Conservation (phyloP, 2,797 vertebrate species). For the Melanotaenia pygmaea region DNA sequence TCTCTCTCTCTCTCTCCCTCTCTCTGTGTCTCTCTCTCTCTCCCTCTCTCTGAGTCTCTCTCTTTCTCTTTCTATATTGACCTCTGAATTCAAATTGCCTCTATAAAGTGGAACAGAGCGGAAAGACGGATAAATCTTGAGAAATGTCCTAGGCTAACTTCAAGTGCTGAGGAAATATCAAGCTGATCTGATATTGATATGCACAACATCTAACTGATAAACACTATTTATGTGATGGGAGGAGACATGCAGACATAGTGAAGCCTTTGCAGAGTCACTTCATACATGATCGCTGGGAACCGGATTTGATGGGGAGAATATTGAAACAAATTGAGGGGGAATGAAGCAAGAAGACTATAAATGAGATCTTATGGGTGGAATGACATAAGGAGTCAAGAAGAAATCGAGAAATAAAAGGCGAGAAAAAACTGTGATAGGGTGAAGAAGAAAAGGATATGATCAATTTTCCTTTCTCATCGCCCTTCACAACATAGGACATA, state of each 20-base stretch:
- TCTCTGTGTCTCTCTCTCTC: constrained; percentile 3
- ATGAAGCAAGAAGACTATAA: constrained; percentile 43
- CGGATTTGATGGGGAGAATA: constrained; percentile 14
- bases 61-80: constrained; percentile 43
- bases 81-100: constrained; percentile 56
- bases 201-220: constrained; percentile 52
- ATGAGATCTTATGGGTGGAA: constrained; percentile 38
- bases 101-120: constrained; percentile 58
- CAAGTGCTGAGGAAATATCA: constrained; percentile 41
- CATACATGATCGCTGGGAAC: background rate
- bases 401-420: constrained; percentile 37
- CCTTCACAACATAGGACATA: constrained; percentile 67
- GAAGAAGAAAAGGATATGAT: constrained; percentile 54
- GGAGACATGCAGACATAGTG: constrained; percentile 22
- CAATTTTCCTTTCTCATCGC: constrained; percentile 63
- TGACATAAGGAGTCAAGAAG: constrained; percentile 39
- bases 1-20: constrained; percentile 5
- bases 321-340: constrained; percentile 41
- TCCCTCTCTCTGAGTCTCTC: background rate
- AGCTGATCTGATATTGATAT: constrained; percentile 66
- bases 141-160: constrained; percentile 37
- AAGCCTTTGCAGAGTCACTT: background rate
- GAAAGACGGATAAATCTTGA: constrained; percentile 62
- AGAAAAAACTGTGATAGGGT: constrained; percentile 28
- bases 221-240: constrained; percentile 53